Percentiles rank a stretch among this genome's conserved stretches.
Evolutionary conservation across 2,888 invertebrate genomes (phyloP).

Genomic region (Polydesmus complanatus): DNA sequence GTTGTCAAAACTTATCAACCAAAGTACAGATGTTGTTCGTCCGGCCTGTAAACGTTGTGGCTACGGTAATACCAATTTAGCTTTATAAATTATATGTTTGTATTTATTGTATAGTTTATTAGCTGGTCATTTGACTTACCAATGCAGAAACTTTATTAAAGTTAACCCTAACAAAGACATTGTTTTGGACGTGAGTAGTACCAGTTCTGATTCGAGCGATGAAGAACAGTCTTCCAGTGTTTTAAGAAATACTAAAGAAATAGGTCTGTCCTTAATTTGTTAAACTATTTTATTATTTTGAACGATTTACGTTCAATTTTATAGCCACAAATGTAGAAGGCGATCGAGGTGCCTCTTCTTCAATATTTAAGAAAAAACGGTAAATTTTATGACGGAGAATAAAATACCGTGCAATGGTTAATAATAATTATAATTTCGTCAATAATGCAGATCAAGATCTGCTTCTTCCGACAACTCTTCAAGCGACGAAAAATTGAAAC

Average conservation of each 20-base stretch:
- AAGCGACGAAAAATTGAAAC: not conserved
- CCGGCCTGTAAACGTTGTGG: constrained; percentile 91
- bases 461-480: not conserved
- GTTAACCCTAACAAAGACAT: constrained; percentile 77
- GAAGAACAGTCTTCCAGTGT: constrained; percentile 33
- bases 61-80: constrained; percentile 42
- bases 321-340: too few species aligned
- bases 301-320: too few species aligned
- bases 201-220: constrained; percentile 62
- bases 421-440: not conserved
- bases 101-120: constrained; percentile 15
- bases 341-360: not conserved
- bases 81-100: constrained; percentile 5
- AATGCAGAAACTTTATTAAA: constrained; percentile 89
- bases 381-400: not conserved
- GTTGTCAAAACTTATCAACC: constrained; percentile 16
- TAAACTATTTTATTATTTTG: too few species aligned
- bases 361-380: not conserved
- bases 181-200: constrained; percentile 84
- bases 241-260: not conserved
- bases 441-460: not conserved
- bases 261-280: too few species aligned
- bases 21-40: constrained; percentile 57
- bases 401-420: not conserved
- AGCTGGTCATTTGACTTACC: constrained; percentile 88